Conservation (phyloP, 2,888 invertebrate genomes). For the Unio pictorum region DNA sequence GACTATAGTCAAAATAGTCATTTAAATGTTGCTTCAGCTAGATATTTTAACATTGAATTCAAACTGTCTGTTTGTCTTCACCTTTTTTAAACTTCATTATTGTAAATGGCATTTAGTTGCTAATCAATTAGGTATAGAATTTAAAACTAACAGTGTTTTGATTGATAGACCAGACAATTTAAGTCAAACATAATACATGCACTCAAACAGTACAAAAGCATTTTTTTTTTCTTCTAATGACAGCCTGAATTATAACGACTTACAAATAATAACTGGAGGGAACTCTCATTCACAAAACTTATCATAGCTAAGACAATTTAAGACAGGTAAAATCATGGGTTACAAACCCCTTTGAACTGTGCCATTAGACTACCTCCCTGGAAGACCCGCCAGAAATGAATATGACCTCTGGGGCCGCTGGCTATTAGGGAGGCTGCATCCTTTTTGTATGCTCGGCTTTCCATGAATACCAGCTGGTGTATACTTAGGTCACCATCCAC, state of each 20-base stretch:
- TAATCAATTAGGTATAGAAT: too few species aligned
- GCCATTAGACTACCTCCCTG: constrained; percentile 68
- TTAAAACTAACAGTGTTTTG: too few species aligned
- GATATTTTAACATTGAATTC: too few species aligned
- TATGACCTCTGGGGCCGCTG: constrained; percentile 68
- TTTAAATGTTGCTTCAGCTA: too few species aligned
- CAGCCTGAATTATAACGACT: background rate
- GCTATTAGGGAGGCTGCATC: constrained; percentile 67
- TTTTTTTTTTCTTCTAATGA: background rate
- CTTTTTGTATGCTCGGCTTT: constrained; percentile 62
- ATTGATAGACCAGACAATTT: too few species aligned
- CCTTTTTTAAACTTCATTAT: too few species aligned
- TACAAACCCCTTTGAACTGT: constrained; percentile 67
- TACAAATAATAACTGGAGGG: background rate
- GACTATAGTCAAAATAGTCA: too few species aligned
- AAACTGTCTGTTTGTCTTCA: too few species aligned
- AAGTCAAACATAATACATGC: background rate
- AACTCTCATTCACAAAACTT: background rate
- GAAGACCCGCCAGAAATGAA: constrained; percentile 71
- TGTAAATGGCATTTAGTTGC: too few species aligned
- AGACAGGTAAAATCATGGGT: too few species aligned
- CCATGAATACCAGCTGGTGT: constrained; percentile 66
- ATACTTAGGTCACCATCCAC: constrained; percentile 70
- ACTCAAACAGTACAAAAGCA: too few species aligned
- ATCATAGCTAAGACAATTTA: background rate